Percentiles rank a stretch among this genome's conserved stretches.
These are phyloP conservation scores for Heterochromis multidens DNA, from an alignment of 2,113 vertebrate species.

Conservation along the genomic window DNA sequence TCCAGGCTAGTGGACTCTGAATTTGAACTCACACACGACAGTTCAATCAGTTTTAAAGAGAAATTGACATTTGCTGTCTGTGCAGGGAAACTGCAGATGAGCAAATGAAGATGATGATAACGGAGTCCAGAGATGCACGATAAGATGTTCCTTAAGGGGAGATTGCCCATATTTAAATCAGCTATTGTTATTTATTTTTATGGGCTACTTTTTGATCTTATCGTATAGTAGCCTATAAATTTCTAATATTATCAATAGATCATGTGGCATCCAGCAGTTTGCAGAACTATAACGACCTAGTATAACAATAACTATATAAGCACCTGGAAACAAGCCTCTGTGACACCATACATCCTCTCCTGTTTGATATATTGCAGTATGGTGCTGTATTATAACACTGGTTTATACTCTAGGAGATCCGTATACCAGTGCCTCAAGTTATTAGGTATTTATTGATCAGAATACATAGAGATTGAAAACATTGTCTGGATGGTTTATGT, in stretches of 20 bases:
- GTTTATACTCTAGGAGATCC: background rate
- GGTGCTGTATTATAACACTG: background rate
- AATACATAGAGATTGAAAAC: background rate
- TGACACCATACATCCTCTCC: background rate
- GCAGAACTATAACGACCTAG: background rate
- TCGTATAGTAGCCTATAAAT: no score
- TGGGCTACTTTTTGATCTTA: no score
- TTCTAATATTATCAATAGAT: background rate
- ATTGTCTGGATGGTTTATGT: background rate
- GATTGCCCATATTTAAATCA: no score
- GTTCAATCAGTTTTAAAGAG: no score
- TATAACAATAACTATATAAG: background rate
- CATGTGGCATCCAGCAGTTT: background rate
- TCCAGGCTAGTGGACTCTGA: no score
- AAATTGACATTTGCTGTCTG: no score
- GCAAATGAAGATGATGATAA: no score
- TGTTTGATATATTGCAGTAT: background rate
- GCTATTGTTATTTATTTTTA: no score
- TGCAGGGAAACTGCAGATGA: no score
- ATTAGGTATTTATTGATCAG: slow-evolving; percentile 36
- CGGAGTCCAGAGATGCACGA: no score
- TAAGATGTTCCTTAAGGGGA: no score
- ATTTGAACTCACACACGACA: no score
- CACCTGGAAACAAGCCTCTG: background rate
- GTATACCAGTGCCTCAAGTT: background rate